Percentiles rank a stretch among this genome's conserved stretches.
Conservation (phyloP, 2,888 invertebrate species). For the Drosophila limbata region DNA sequence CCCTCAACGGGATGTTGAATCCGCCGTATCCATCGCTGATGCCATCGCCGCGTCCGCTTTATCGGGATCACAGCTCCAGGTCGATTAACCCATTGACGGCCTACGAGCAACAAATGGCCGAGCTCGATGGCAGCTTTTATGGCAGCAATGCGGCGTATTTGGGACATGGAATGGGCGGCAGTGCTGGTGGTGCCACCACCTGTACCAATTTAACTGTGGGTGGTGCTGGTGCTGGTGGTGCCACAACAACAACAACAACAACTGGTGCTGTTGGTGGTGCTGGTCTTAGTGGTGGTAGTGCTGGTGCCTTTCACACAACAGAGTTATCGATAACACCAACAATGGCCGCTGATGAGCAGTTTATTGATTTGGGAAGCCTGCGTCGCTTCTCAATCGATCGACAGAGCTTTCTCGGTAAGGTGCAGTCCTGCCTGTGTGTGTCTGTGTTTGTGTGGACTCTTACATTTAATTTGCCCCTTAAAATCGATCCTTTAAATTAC, state of each 20-base stretch:
- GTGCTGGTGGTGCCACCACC: slow-evolving; percentile 62
- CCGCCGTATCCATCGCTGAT: slow-evolving; percentile 83
- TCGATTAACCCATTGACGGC: slow-evolving; percentile 83
- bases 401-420: slow-evolving; percentile 85
- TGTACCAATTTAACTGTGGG: slow-evolving; percentile 69
- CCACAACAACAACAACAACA: neutral
- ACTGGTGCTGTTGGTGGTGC: slow-evolving; percentile 18
- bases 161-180: slow-evolving; percentile 66
- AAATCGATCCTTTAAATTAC: too few species aligned
- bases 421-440: slow-evolving; percentile 14
- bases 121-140: slow-evolving; percentile 82
- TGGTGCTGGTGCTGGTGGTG: slow-evolving; percentile 31
- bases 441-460: neutral
- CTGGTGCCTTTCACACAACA: slow-evolving; percentile 81
- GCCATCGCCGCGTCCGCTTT: slow-evolving; percentile 83
- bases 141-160: slow-evolving; percentile 76
- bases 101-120: slow-evolving; percentile 83
- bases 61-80: slow-evolving; percentile 83
- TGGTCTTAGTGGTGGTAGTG: slow-evolving; percentile 33
- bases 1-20: slow-evolving; percentile 83
- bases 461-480: neutral
- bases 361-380: slow-evolving; percentile 84
- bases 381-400: slow-evolving; percentile 85
- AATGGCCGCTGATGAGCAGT: slow-evolving; percentile 83
- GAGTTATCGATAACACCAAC: slow-evolving; percentile 84